phyloP scores from a whole-genome alignment of 2,888 invertebrate genomes.

The Caenorhabditis sp. region DNA sequence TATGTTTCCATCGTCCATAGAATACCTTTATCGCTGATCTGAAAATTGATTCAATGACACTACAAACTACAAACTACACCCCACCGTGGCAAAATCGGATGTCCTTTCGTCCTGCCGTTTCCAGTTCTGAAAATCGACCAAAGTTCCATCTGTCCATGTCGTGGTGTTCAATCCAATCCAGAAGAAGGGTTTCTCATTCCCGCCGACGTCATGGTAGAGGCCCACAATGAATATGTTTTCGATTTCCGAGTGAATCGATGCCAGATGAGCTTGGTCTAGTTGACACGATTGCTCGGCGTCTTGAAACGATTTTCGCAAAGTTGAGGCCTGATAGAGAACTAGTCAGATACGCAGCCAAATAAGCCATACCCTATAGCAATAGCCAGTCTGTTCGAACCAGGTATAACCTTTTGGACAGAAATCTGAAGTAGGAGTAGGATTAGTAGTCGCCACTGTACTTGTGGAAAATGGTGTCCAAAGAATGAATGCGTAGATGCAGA shows the following conservation, averaged over 20 bases:
- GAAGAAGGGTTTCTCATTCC: background rate
- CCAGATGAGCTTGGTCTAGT: background rate
- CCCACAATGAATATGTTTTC: slow-evolving; percentile 13
- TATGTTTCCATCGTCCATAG: background rate
- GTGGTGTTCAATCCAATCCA: background rate
- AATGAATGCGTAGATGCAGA: too few relatives aligned
- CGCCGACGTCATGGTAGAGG: background rate
- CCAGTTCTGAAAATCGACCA: background rate
- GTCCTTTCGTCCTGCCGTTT: too few relatives aligned
- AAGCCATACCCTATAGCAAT: too few relatives aligned
- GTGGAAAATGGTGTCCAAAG: too few relatives aligned
- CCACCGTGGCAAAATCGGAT: too few relatives aligned
- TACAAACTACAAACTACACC: too few relatives aligned
- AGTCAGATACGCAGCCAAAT: too few relatives aligned
- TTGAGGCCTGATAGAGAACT: background rate
- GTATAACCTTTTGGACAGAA: too few relatives aligned
- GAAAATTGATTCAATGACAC: too few relatives aligned
- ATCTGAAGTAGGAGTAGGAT: too few relatives aligned
- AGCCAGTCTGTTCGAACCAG: too few relatives aligned
- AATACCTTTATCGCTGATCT: background rate
- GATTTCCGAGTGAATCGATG: slow-evolving; percentile 11
- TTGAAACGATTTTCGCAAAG: background rate
- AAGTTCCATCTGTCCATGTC: background rate
- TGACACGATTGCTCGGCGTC: background rate
- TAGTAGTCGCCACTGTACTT: too few relatives aligned